Evolutionary conservation across 2,113 vertebrate species (phyloP).

Genomic region (Phodopus roborovskii): DNA sequence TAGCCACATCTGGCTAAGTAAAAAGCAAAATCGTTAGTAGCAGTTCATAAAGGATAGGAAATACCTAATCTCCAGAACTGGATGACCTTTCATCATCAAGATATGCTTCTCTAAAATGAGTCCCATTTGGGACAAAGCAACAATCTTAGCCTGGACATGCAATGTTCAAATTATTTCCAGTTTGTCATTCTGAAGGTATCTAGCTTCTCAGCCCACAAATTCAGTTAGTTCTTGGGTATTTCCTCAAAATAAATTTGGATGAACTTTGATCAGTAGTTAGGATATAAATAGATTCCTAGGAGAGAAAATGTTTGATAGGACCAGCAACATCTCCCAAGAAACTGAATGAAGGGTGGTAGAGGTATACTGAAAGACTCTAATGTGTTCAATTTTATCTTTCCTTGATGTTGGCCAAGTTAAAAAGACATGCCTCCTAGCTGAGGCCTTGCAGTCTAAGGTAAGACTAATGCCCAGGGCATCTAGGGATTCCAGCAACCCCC

Average conservation of each 20-base stretch:
- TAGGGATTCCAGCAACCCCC: not conserved
- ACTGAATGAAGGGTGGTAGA: not conserved
- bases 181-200: not conserved
- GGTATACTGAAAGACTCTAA: not conserved
- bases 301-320: not conserved
- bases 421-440: not conserved
- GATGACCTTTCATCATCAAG: not conserved
- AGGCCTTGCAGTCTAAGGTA: not conserved
- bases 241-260: not conserved
- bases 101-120: not conserved
- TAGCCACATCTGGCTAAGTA: not conserved
- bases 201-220: not conserved
- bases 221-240: slow-evolving; percentile 7
- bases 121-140: not conserved
- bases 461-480: not conserved
- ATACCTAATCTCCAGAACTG: not conserved
- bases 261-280: slow-evolving; percentile 32
- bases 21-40: not conserved
- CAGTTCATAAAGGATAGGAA: not conserved
- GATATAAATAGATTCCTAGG: not conserved
- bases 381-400: not conserved
- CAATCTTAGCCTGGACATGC: not conserved
- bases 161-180: not conserved
- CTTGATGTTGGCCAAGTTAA: not conserved
- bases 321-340: not conserved